These are phyloP conservation scores for Drosophila atripex DNA, from an alignment of 2,888 invertebrate species.

Conservation along the genomic window DNA sequence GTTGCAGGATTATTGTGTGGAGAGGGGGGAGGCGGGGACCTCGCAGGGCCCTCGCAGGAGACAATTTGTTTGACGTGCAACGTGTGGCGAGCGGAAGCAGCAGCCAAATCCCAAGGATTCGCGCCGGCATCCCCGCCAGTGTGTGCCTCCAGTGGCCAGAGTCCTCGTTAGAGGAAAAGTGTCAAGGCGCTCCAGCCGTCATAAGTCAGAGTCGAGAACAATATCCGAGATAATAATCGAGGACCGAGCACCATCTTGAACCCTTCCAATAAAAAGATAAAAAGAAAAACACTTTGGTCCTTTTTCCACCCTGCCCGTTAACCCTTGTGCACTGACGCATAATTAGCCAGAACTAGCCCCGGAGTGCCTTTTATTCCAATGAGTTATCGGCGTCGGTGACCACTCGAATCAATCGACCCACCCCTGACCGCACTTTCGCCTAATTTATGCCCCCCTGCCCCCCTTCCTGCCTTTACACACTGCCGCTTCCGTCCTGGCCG, in stretches of 20 bases:
- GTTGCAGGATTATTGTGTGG: conserved; percentile 72
- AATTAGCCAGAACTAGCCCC: conserved; percentile 60
- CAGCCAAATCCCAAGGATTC: conserved; percentile 47
- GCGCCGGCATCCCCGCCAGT: conserved; percentile 5
- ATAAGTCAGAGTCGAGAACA: conserved; percentile 38
- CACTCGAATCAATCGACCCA: conserved; percentile 54
- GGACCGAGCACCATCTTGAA: conserved; percentile 5
- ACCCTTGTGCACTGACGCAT: conserved; percentile 65
- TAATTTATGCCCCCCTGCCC: conserved; percentile 69
- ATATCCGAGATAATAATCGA: conserved; percentile 30
- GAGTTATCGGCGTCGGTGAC: conserved; percentile 43
- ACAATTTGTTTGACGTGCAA: conserved; percentile 77
- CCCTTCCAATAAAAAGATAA: neutral
- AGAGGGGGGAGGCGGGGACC: conserved; percentile 10
- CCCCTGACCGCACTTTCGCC: conserved; percentile 71
- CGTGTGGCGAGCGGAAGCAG: conserved; percentile 73
- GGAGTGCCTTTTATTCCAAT: conserved; percentile 15
- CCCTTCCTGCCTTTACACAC: conserved; percentile 29
- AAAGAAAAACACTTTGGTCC: conserved; percentile 20
- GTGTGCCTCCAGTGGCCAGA: neutral
- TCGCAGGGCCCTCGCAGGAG: conserved; percentile 42
- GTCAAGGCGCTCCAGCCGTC: conserved; percentile 36
- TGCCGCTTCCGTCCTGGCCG: conserved; percentile 68
- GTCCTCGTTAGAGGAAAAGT: conserved; percentile 47
- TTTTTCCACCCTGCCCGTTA: conserved; percentile 12